Conservation (phyloP, 1,140 invertebrate species). For the Lethrus apterus region DNA sequence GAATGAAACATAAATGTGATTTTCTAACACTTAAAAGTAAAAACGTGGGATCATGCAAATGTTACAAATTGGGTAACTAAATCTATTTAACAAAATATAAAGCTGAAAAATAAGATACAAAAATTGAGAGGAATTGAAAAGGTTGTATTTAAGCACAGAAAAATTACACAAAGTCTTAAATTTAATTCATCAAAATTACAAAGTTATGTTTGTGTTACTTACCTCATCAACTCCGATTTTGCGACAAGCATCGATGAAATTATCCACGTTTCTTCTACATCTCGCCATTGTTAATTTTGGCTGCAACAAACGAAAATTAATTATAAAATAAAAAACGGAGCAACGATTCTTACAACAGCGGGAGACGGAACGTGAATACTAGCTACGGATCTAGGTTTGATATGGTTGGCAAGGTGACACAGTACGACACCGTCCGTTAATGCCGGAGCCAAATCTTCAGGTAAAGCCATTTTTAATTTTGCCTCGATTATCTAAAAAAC, state of each 20-base stretch:
- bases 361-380: constrained; percentile 93
- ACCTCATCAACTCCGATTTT: constrained; percentile 92
- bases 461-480: constrained; percentile 80
- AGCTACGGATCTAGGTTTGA: constrained; percentile 79
- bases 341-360: constrained; percentile 69
- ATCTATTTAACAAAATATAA: no score
- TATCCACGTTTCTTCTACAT: constrained; percentile 89
- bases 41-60: no score
- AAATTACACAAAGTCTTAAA: no score
- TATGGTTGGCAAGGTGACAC: constrained; percentile 89
- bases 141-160: no score
- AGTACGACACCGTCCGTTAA: constrained; percentile 86
- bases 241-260: constrained; percentile 89
- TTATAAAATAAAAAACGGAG: background rate
- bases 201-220: constrained; percentile 45
- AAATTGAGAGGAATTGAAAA: no score
- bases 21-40: no score
- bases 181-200: no score
- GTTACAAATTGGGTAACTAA: no score
- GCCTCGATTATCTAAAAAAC: constrained; percentile 77
- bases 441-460: constrained; percentile 78
- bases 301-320: constrained; percentile 48
- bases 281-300: constrained; percentile 89
- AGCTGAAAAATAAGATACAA: no score
- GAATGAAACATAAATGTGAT: no score